Evolutionary conservation across 2,888 invertebrate genomes (phyloP), one percentile per base, ranked within the genome.

Genomic region (Philaethria dido): DNA sequence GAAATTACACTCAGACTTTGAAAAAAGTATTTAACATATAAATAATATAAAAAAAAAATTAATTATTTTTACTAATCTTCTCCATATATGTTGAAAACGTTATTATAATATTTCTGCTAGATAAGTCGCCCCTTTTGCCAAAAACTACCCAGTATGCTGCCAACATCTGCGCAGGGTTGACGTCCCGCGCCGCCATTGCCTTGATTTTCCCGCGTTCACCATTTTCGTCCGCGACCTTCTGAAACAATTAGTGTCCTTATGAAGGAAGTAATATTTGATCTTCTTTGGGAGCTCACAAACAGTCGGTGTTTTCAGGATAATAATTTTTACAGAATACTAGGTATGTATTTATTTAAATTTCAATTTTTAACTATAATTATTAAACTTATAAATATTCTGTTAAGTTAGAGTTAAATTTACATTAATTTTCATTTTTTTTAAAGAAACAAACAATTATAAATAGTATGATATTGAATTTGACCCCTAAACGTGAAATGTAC

Each of bases 291-390:
- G 75, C 78, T 81, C 69, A 74, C 77, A 69, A 79, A 75, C 70
- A 80, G 77, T 77, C 82, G 80, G 78, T 84, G 84, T 80, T 83
- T 76, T 74, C 79, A 82, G 79, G 88, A 90, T 79, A 87, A 85
- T 83, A 89, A 89, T 84, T 89, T 89, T 80, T 89, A 86, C 82
- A 86, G 80, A 79, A 88, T 89, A 88, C 76, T 80, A 78, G 81
- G 87, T 88, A 72, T 83, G 69, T 68, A 54, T 65, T n/a, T 18
- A 55, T 45, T 39, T 39, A 59, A 11, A 20, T 62, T 52, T n/a
- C n/a, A n/a, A n/a, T 55, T 54, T 52, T 16, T 14, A n/a, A n/a
- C 0, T 60, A 54, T 16, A 39, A 64, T 29, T n/a, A 6, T 1
- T 42, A 6, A 18, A 14, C 5, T 0, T 9, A 11, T 36, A n/a